Conservation (phyloP, 2,888 invertebrate species). For the Corythucha ciliata region DNA sequence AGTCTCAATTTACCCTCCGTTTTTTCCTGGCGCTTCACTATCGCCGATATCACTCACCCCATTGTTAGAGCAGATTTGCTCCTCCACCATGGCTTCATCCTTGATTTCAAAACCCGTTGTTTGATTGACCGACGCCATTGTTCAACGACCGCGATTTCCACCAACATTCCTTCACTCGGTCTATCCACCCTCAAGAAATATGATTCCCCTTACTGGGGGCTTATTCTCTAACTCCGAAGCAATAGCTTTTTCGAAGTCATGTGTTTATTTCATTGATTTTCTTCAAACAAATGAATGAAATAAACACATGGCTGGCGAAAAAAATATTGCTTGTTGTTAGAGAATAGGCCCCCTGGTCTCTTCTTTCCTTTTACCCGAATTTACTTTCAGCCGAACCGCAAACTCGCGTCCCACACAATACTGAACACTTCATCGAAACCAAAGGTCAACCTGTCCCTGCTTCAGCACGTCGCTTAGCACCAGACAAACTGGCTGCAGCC, state of each 20-base stretch:
- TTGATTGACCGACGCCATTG: constrained; percentile 1
- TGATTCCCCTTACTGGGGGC: constrained; percentile 9
- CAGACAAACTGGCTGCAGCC: constrained; percentile 37
- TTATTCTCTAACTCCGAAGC: too few species aligned
- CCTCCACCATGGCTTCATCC: constrained; percentile 1
- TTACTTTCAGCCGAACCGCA: not conserved
- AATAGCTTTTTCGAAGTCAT: too few species aligned
- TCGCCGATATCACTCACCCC: constrained; percentile 17
- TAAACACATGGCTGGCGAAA: too few species aligned
- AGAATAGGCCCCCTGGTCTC: too few species aligned
- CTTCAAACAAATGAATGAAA: too few species aligned
- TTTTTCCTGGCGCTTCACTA: constrained; percentile 15
- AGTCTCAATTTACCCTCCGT: constrained; percentile 5
- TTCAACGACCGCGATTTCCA: not conserved
- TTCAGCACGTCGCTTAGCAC: constrained; percentile 33
- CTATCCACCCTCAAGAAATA: constrained; percentile 3
- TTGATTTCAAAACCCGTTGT: constrained; percentile 4
- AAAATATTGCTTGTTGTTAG: too few species aligned
- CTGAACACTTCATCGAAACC: constrained; percentile 12
- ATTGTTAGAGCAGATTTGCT: constrained; percentile 23
- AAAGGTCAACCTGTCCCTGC: constrained; percentile 36
- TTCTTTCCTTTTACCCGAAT: not conserved
- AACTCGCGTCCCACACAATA: not conserved
- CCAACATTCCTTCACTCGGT: constrained; percentile 7
- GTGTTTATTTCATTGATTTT: too few species aligned